phyloP scores from a whole-genome alignment of 2,888 invertebrate species.

The Eupsilia transversa region DNA sequence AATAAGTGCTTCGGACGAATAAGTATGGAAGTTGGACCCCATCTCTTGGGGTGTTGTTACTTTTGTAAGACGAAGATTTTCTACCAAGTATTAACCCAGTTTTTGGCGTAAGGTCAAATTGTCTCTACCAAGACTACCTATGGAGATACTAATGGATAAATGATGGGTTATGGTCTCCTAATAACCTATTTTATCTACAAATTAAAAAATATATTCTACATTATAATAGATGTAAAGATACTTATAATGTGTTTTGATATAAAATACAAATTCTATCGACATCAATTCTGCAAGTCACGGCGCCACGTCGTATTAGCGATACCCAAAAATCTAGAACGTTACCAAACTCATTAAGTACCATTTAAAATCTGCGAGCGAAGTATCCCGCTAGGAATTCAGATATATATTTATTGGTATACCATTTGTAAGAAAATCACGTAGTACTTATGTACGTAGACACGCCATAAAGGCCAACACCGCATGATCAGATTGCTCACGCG shows the following conservation, averaged over 20 bases:
- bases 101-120: conserved; percentile 11
- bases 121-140: neutral
- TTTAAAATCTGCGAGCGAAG: conserved; percentile 56
- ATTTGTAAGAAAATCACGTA: conserved; percentile 64
- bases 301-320: conserved; percentile 23
- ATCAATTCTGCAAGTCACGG: conserved; percentile 5
- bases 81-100: neutral
- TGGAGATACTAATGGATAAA: neutral
- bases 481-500: conserved; percentile 52
- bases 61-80: neutral
- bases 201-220: neutral
- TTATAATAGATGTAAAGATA: neutral
- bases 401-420: conserved; percentile 49
- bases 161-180: neutral
- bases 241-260: neutral
- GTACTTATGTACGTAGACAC: conserved; percentile 35
- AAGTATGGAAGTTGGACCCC: conserved; percentile 1
- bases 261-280: neutral
- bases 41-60: neutral
- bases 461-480: conserved; percentile 50
- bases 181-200: neutral
- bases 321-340: conserved; percentile 33
- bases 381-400: conserved; percentile 30
- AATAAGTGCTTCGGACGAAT: conserved; percentile 3
- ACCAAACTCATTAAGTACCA: conserved; percentile 46